These are phyloP conservation scores for western clawed frog (Xenopus tropicalis) DNA, from an alignment of 2,113 vertebrate genomes.

Conservation along the genomic window DNA sequence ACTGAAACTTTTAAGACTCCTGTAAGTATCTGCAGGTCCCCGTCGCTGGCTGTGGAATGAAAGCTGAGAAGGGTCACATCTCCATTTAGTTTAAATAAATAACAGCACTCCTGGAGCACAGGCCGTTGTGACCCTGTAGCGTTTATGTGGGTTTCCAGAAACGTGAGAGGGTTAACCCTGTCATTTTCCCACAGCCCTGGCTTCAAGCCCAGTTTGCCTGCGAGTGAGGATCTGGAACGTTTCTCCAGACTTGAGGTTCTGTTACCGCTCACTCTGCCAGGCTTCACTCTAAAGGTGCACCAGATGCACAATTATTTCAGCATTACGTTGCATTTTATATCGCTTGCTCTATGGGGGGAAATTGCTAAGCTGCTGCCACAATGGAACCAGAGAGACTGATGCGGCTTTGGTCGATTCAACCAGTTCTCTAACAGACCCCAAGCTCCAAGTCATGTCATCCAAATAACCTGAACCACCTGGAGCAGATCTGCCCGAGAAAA, in stretches of 20 bases:
- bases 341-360: too few relatives aligned
- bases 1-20: background rate
- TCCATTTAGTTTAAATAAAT: conserved; percentile 6
- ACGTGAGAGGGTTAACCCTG: conserved; percentile 2
- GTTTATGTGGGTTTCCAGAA: background rate
- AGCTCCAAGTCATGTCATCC: too few relatives aligned
- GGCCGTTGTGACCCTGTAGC: background rate
- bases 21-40: background rate
- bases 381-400: too few relatives aligned
- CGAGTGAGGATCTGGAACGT: background rate
- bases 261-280: background rate
- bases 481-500: too few relatives aligned
- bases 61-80: background rate
- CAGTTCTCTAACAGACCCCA: too few relatives aligned
- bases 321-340: too few relatives aligned
- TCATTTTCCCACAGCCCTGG: background rate
- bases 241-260: background rate
- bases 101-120: background rate
- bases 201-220: background rate
- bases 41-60: background rate
- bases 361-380: too few relatives aligned
- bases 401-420: too few relatives aligned
- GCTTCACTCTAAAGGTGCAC: background rate
- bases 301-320: background rate
- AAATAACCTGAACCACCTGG: too few relatives aligned